Evolutionary conservation across 1,140 invertebrate species (phyloP).

Genomic region (Brachionus rotundiformis): DNA sequence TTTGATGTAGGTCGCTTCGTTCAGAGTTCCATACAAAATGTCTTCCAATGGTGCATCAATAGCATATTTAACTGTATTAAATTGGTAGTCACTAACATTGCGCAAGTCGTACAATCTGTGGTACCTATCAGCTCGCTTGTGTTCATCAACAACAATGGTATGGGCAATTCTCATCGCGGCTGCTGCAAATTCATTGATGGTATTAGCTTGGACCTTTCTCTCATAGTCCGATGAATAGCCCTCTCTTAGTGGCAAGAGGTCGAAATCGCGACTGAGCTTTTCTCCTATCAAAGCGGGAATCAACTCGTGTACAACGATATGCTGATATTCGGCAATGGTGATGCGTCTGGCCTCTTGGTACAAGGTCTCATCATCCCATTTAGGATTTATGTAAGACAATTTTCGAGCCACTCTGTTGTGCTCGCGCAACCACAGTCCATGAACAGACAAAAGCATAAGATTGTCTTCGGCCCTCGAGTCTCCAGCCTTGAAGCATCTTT

Average conservation of each 20-base stretch:
- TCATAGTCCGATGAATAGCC: slow-evolving; percentile 53
- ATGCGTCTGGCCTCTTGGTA: slow-evolving; percentile 79
- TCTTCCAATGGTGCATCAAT: neutral
- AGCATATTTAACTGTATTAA: neutral
- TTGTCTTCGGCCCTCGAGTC: neutral
- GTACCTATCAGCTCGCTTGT: neutral
- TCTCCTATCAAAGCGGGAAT: slow-evolving; percentile 83
- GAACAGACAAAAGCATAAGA: slow-evolving; percentile 65
- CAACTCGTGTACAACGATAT: slow-evolving; percentile 91
- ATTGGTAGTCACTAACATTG: neutral
- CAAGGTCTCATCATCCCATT: slow-evolving; percentile 55
- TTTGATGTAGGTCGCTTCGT: neutral
- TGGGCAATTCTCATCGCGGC: slow-evolving; percentile 40
- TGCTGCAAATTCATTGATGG: slow-evolving; percentile 28
- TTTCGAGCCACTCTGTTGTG: slow-evolving; percentile 56
- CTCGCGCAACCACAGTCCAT: slow-evolving; percentile 71
- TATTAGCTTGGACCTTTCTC: neutral
- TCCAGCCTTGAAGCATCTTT: slow-evolving; percentile 28
- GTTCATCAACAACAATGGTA: neutral
- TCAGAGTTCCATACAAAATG: neutral
- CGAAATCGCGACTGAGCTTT: neutral
- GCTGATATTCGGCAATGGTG: slow-evolving; percentile 84
- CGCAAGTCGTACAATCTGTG: neutral
- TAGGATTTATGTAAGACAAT: slow-evolving; percentile 53
- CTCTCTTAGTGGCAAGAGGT: neutral